phyloP scores from a whole-genome alignment of 2,797 vertebrate species.

The Acanthiza pusilla region DNA sequence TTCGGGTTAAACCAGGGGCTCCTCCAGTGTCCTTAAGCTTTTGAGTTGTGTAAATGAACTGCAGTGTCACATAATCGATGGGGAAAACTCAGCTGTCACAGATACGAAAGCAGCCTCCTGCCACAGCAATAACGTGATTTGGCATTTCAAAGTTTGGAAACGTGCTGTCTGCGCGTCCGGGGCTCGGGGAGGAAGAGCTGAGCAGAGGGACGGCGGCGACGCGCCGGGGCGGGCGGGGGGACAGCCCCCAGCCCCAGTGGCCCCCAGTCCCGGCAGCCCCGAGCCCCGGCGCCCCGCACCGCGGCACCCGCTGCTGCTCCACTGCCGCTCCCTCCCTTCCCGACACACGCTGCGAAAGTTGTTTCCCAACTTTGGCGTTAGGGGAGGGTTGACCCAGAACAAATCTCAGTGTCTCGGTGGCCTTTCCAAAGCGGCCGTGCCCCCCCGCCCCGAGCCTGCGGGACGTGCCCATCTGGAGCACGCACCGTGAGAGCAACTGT shows the following conservation, averaged over 20 bases:
- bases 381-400: conserved; percentile 42
- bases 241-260: background rate
- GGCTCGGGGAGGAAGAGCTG: background rate
- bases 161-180: conserved; percentile 45
- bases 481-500: conserved; percentile 44
- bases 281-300: background rate
- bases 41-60: conserved; percentile 78
- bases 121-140: conserved; percentile 72
- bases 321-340: background rate
- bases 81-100: conserved; percentile 84
- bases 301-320: background rate
- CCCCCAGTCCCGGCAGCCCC: background rate
- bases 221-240: too few species aligned
- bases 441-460: conserved; percentile 24
- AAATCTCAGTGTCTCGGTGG: conserved; percentile 50
- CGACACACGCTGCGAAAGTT: conserved; percentile 30
- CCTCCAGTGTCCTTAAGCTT: conserved; percentile 63
- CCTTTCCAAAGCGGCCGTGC: background rate
- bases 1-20: conserved; percentile 42
- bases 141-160: conserved; percentile 72
- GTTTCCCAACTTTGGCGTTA: conserved; percentile 31
- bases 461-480: conserved; percentile 55
- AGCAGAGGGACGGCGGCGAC: background rate
- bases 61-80: conserved; percentile 90
- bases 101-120: conserved; percentile 77